Percentiles rank a stretch among this genome's conserved stretches.
Evolutionary conservation across 2,888 invertebrate genomes (phyloP).

Genomic region (Ennomos fuscantarius): DNA sequence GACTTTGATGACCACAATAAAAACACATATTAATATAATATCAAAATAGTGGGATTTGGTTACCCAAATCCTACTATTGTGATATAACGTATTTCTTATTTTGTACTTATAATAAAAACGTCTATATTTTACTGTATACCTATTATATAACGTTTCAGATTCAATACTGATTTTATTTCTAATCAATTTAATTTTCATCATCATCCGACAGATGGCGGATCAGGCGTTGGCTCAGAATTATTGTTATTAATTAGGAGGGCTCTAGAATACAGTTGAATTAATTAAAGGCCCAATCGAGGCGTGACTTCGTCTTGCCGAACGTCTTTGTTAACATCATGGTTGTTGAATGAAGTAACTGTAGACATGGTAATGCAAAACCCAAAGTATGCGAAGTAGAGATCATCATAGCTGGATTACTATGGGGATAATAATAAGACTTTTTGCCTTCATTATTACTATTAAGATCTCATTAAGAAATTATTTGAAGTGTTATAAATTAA

Average conservation of each 20-base stretch:
- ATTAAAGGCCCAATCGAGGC: conserved; percentile 82
- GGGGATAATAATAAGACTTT: background rate
- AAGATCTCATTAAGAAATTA: too few species aligned
- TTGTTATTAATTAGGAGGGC: conserved; percentile 83
- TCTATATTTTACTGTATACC: too few species aligned
- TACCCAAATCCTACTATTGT: too few species aligned
- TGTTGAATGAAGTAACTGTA: conserved; percentile 49
- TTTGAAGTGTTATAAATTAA: too few species aligned
- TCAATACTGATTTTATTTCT: conserved; percentile 43
- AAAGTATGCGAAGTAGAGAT: too few species aligned
- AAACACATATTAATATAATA: too few species aligned
- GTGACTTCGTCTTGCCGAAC: conserved; percentile 74
- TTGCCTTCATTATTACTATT: too few species aligned
- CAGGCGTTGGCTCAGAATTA: conserved; percentile 69
- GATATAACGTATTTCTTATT: conserved; percentile 11
- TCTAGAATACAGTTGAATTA: conserved; percentile 66
- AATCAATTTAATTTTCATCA: conserved; percentile 62
- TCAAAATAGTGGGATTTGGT: too few species aligned
- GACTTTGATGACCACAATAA: too few species aligned
- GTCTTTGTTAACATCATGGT: conserved; percentile 79
- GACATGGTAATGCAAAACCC: conserved; percentile 32
- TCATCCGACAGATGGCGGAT: conserved; percentile 76
- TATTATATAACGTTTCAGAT: too few species aligned
- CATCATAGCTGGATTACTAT: too few species aligned
- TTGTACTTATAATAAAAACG: background rate